Conservation (phyloP, 1,140 invertebrate species). For the Bombus impatiens region DNA sequence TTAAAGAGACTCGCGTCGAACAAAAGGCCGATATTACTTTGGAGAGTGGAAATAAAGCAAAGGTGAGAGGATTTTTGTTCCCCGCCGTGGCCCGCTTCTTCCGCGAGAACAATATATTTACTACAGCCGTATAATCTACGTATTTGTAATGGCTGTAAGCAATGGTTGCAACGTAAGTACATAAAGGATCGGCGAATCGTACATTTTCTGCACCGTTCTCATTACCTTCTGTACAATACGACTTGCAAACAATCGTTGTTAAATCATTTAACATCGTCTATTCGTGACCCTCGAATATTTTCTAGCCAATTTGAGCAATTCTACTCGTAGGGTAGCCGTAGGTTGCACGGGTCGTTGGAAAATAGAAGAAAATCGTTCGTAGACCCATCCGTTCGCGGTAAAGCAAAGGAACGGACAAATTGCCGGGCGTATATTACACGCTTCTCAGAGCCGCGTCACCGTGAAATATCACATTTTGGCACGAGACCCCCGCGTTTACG, state of each 20-base stretch:
- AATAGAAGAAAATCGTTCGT: background rate
- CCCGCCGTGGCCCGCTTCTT: too few relatives aligned
- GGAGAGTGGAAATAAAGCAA: background rate
- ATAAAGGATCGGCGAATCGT: too few relatives aligned
- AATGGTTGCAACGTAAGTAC: too few relatives aligned
- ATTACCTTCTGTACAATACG: background rate
- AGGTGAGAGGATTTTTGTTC: background rate
- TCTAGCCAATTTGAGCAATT: background rate
- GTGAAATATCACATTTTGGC: slow-evolving; percentile 78
- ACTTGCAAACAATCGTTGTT: background rate
- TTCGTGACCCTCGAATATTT: background rate
- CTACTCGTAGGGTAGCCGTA: background rate
- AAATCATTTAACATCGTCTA: background rate
- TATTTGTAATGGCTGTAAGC: too few relatives aligned
- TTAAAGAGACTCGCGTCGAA: too few relatives aligned
- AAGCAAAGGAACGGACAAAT: slow-evolving; percentile 74
- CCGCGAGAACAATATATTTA: too few relatives aligned
- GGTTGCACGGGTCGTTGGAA: background rate
- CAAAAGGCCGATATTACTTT: background rate
- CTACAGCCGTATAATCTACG: too few relatives aligned
- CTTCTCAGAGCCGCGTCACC: slow-evolving; percentile 66
- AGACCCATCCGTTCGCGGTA: background rate
- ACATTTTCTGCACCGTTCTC: too few relatives aligned
- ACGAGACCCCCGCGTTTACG: slow-evolving; percentile 63
- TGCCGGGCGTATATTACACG: slow-evolving; percentile 76